These are phyloP conservation scores for Tolmerus cingulatus DNA, from an alignment of 2,888 invertebrate genomes.

Conservation along the genomic window DNA sequence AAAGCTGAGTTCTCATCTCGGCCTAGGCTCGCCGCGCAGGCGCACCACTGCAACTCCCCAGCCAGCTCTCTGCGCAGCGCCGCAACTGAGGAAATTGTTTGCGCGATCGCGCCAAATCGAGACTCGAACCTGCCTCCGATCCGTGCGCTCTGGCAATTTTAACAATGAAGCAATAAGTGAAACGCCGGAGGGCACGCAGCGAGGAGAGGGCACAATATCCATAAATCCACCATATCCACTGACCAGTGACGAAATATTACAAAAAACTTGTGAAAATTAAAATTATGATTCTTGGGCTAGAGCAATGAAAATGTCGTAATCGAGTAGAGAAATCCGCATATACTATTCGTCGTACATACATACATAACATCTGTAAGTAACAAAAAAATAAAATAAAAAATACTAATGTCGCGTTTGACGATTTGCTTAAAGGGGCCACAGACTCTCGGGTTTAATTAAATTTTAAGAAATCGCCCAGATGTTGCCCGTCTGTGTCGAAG, in stretches of 20 bases:
- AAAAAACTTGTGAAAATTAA: constrained; percentile 29
- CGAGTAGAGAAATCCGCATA: not conserved
- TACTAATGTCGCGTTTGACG: constrained; percentile 18
- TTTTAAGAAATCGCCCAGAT: constrained; percentile 26
- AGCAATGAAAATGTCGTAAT: constrained; percentile 27
- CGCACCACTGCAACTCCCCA: not conserved
- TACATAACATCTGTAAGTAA: not conserved
- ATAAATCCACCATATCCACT: constrained; percentile 20
- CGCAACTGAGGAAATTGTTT: not conserved
- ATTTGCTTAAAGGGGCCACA: not conserved
- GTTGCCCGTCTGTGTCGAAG: not conserved
- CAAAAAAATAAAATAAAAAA: too few relatives aligned
- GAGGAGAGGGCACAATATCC: constrained; percentile 12
- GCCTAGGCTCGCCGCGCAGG: not conserved
- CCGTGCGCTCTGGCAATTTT: not conserved
- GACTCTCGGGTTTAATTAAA: constrained; percentile 26
- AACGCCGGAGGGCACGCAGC: not conserved
- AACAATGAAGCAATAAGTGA: constrained; percentile 27
- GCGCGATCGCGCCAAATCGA: constrained; percentile 17
- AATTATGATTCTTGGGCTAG: constrained; percentile 16
- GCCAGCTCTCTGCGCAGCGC: not conserved
- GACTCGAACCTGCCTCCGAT: not conserved
- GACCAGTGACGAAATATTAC: constrained; percentile 23
- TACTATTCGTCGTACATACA: not conserved
- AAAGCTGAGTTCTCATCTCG: not conserved